Evolutionary conservation across 1,140 invertebrate genomes (phyloP).

Genomic region (Cryptotermes secundus): DNA sequence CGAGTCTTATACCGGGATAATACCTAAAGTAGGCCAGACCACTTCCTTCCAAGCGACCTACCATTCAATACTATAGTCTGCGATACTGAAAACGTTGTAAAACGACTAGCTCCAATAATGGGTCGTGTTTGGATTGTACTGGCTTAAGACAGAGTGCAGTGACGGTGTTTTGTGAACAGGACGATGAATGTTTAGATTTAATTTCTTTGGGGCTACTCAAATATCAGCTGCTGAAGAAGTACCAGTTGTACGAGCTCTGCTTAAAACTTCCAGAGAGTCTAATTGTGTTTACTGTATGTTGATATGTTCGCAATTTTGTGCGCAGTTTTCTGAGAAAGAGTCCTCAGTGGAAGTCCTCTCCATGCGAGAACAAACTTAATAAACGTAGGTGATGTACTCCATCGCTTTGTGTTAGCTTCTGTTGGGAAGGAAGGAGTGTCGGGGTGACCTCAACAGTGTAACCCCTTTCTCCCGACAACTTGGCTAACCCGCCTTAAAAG

Average conservation of each 20-base stretch:
- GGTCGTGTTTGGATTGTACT: too few species aligned
- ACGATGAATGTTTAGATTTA: too few species aligned
- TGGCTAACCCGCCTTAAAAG: conserved; percentile 17
- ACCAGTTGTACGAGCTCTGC: neutral
- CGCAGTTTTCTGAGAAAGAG: neutral
- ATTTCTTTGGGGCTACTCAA: too few species aligned
- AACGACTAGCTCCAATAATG: too few species aligned
- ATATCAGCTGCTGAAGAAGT: too few species aligned
- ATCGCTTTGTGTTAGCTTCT: conserved; percentile 19
- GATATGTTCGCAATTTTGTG: neutral
- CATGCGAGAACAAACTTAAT: neutral
- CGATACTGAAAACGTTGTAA: too few species aligned
- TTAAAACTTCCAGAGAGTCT: neutral
- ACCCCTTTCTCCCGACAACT: conserved; percentile 13
- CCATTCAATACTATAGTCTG: too few species aligned
- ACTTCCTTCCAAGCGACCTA: too few species aligned
- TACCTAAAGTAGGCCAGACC: too few species aligned
- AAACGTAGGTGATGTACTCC: conserved; percentile 1
- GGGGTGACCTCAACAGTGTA: conserved; percentile 2
- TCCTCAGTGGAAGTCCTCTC: neutral
- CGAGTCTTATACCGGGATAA: too few species aligned
- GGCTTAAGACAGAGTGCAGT: too few species aligned
- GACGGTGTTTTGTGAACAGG: too few species aligned
- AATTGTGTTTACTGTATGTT: neutral
- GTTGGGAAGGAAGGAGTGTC: conserved; percentile 10